Conservation (phyloP, 1,140 invertebrate genomes). For the Heliconius hewitsoni region DNA sequence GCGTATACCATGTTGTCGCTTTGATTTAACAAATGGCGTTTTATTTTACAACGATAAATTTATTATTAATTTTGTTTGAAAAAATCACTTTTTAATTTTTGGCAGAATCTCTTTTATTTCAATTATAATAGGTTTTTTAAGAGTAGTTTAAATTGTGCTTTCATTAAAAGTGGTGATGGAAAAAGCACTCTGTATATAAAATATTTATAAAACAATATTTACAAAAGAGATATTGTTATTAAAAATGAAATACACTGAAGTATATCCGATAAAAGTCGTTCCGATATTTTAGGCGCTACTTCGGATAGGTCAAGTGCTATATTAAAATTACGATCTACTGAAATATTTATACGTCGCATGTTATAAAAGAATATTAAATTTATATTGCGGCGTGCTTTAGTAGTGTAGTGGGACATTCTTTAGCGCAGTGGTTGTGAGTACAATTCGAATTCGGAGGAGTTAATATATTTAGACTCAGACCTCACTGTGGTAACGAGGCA, state of each 20-base stretch:
- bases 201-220: background rate
- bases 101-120: too few species aligned
- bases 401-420: background rate
- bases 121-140: too few species aligned
- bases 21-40: too few species aligned
- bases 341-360: conserved; percentile 11
- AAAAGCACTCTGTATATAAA: too few species aligned
- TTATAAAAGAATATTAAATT: conserved; percentile 13
- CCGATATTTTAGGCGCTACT: conserved; percentile 9
- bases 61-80: too few species aligned
- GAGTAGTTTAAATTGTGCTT: too few species aligned
- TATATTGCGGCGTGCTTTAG: background rate
- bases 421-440: background rate
- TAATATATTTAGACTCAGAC: background rate
- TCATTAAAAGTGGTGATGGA: too few species aligned
- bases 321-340: conserved; percentile 5
- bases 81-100: too few species aligned
- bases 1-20: too few species aligned
- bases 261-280: background rate
- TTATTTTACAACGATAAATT: too few species aligned
- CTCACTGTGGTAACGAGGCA: background rate
- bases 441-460: background rate
- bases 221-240: background rate
- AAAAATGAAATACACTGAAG: background rate
- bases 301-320: conserved; percentile 9